phyloP scores from a whole-genome alignment of 2,888 invertebrate genomes.

The Drosophila vallismaia region DNA sequence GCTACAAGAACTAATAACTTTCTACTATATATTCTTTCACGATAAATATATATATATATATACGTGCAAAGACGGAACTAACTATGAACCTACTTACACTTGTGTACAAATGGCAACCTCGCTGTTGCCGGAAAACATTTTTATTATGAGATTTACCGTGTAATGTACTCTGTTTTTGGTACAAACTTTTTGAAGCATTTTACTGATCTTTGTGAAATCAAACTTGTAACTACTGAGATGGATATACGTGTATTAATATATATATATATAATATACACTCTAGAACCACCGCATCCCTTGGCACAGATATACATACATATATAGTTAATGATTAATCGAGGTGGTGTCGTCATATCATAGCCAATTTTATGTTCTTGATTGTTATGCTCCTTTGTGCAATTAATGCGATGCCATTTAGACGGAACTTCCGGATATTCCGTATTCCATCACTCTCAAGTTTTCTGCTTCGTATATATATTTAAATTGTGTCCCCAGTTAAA shows the following conservation, averaged over 20 bases:
- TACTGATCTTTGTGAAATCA: slow-evolving; percentile 56
- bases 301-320: background rate
- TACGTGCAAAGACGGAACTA: slow-evolving; percentile 18
- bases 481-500: slow-evolving; percentile 32
- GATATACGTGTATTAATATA: slow-evolving; percentile 43
- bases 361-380: slow-evolving; percentile 49
- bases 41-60: slow-evolving; percentile 39
- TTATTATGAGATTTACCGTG: slow-evolving; percentile 70
- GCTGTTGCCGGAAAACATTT: slow-evolving; percentile 39
- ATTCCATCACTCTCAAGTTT: slow-evolving; percentile 16
- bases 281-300: slow-evolving; percentile 15
- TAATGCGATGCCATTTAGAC: slow-evolving; percentile 14
- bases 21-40: slow-evolving; percentile 35
- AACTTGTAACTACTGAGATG: slow-evolving; percentile 50
- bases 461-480: slow-evolving; percentile 3
- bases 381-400: slow-evolving; percentile 18
- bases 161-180: slow-evolving; percentile 70
- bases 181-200: slow-evolving; percentile 76
- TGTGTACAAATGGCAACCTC: slow-evolving; percentile 38
- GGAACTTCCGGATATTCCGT: background rate
- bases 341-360: slow-evolving; percentile 50
- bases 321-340: background rate
- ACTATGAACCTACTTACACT: slow-evolving; percentile 37
- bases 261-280: slow-evolving; percentile 31
- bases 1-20: slow-evolving; percentile 44